phyloP scores from a whole-genome alignment of 1,140 invertebrate species.

The Orchestia grillus region DNA sequence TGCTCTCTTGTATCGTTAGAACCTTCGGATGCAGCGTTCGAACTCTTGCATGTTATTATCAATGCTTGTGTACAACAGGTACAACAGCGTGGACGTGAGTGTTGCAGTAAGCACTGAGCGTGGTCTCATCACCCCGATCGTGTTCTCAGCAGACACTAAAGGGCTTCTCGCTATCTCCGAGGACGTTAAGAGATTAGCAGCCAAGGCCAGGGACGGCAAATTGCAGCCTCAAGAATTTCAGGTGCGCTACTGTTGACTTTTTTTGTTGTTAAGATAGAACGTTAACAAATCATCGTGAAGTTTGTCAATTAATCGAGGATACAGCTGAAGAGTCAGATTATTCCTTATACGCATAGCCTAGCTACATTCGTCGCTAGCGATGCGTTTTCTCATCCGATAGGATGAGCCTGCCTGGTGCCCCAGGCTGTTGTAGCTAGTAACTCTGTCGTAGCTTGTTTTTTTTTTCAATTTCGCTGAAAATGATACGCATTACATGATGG shows the following conservation, averaged over 20 bases:
- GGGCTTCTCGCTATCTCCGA: constrained; percentile 90
- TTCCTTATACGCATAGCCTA: too few relatives aligned
- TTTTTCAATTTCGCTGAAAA: too few relatives aligned
- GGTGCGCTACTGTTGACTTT: constrained; percentile 74
- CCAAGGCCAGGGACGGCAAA: constrained; percentile 93
- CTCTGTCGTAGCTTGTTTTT: too few relatives aligned
- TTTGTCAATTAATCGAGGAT: too few relatives aligned
- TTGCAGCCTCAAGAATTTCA: constrained; percentile 97
- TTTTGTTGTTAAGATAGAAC: too few relatives aligned
- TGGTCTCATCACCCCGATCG: constrained; percentile 97
- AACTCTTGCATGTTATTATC: background rate
- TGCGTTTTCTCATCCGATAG: too few relatives aligned
- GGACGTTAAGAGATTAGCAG: constrained; percentile 87
- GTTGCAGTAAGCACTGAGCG: constrained; percentile 96
- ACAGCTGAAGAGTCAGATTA: too few relatives aligned
- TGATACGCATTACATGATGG: too few relatives aligned
- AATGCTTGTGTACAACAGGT: constrained; percentile 69
- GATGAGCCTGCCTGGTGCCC: too few relatives aligned
- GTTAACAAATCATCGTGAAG: too few relatives aligned
- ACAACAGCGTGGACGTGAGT: constrained; percentile 92
- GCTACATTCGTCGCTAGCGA: too few relatives aligned
- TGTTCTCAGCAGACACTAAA: constrained; percentile 93
- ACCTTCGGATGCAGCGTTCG: background rate
- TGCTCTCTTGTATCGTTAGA: background rate
- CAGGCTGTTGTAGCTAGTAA: too few relatives aligned